phyloP scores from a whole-genome alignment of 1,140 invertebrate species.

The Megathymus violae region DNA sequence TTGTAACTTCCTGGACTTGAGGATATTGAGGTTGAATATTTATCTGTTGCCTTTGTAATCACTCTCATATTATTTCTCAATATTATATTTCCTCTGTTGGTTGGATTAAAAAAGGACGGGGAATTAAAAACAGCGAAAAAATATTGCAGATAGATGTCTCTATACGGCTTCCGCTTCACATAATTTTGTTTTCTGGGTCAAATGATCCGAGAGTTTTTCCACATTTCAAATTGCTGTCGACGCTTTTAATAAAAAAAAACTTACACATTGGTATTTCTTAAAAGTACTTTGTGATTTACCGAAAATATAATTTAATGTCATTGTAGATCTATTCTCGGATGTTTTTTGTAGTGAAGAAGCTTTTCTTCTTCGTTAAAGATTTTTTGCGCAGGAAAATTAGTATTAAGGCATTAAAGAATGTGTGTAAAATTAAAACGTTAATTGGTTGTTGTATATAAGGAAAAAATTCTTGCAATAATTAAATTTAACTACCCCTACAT shows the following conservation, averaged over 20 bases:
- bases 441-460: too few species aligned
- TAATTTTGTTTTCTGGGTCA: slow-evolving; percentile 28
- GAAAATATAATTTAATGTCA: background rate
- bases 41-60: background rate
- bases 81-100: background rate
- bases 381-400: too few species aligned
- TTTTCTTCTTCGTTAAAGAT: too few species aligned
- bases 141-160: slow-evolving; percentile 6
- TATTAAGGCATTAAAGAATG: too few species aligned
- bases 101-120: background rate
- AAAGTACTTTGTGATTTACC: slow-evolving; percentile 5
- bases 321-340: too few species aligned
- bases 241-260: slow-evolving; percentile 21
- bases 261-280: slow-evolving; percentile 8
- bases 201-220: slow-evolving; percentile 24
- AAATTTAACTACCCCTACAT: too few species aligned
- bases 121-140: background rate
- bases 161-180: slow-evolving; percentile 24
- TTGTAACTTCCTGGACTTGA: too few species aligned
- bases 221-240: slow-evolving; percentile 25
- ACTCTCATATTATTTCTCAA: background rate
- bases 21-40: background rate
- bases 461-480: too few species aligned
- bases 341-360: too few species aligned
- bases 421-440: too few species aligned